These are phyloP conservation scores for Glareola pratincola DNA, from an alignment of 2,113 vertebrate species.

Conservation along the genomic window DNA sequence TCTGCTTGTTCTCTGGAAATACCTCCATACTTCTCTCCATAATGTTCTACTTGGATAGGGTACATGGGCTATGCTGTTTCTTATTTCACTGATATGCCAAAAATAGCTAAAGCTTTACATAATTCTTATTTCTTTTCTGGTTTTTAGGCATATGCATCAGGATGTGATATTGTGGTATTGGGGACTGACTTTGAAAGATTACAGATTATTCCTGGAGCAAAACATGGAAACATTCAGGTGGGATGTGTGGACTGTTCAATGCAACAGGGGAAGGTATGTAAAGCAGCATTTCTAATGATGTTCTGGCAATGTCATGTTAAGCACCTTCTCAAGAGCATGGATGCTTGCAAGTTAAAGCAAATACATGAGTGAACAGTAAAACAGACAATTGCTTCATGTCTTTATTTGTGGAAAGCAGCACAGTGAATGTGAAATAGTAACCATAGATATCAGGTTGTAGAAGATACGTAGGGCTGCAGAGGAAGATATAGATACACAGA, in stretches of 20 bases:
- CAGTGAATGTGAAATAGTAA: neutral
- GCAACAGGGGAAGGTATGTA: conserved; percentile 91
- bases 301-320: neutral
- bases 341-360: neutral
- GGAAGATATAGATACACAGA: neutral
- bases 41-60: neutral
- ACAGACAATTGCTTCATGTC: neutral
- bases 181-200: conserved; percentile 96
- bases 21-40: neutral
- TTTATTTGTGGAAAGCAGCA: neutral
- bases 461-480: neutral
- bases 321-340: neutral
- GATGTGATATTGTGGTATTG: conserved; percentile 95
- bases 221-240: conserved; percentile 97
- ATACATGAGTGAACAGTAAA: neutral
- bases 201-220: conserved; percentile 96
- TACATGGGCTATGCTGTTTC: neutral
- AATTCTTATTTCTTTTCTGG: neutral
- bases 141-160: conserved; percentile 92
- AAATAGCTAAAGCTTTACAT: neutral
- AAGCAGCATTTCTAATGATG: neutral
- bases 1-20: neutral
- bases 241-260: conserved; percentile 94
- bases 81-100: accelerated
- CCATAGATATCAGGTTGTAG: neutral